Conservation (phyloP, 1,140 invertebrate species). For the Maniola jurtina region DNA sequence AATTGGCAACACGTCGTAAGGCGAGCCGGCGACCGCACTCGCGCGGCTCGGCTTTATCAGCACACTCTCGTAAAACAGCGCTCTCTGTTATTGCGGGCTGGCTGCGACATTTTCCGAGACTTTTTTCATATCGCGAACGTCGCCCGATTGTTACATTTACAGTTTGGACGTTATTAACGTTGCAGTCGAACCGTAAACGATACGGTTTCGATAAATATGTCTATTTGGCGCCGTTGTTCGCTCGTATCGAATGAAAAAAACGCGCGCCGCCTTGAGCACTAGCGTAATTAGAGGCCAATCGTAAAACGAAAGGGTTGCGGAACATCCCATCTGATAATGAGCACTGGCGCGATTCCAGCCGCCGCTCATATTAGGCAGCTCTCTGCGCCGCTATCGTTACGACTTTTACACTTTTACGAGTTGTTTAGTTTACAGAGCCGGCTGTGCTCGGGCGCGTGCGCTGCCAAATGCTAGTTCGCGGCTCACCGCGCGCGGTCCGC, state of each 20-base stretch:
- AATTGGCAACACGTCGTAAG: conserved; percentile 77
- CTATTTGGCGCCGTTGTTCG: conserved; percentile 64
- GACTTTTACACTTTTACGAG: conserved; percentile 78
- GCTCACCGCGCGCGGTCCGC: conserved; percentile 66
- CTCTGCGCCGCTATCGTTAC: conserved; percentile 68
- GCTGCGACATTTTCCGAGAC: conserved; percentile 58
- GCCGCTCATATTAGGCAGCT: conserved; percentile 71
- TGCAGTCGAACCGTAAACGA: conserved; percentile 58
- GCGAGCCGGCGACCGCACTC: conserved; percentile 53
- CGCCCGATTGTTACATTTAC: conserved; percentile 32
- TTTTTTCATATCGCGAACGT: conserved; percentile 65
- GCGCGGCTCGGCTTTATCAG: conserved; percentile 65
- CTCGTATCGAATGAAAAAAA: conserved; percentile 56
- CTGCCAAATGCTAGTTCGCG: conserved; percentile 76
- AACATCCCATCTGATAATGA: conserved; percentile 77
- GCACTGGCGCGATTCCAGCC: conserved; percentile 73
- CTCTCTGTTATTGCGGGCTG: conserved; percentile 59
- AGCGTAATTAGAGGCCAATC: conserved; percentile 74
- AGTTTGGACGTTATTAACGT: conserved; percentile 31
- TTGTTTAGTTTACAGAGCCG: conserved; percentile 73
- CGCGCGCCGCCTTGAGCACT: conserved; percentile 67
- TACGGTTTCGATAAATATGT: conserved; percentile 57
- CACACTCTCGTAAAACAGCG: conserved; percentile 68
- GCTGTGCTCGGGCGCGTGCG: conserved; percentile 55
- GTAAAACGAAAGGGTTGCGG: conserved; percentile 74